Conservation (phyloP, 2,113 vertebrate species). For the Gobius niger region DNA sequence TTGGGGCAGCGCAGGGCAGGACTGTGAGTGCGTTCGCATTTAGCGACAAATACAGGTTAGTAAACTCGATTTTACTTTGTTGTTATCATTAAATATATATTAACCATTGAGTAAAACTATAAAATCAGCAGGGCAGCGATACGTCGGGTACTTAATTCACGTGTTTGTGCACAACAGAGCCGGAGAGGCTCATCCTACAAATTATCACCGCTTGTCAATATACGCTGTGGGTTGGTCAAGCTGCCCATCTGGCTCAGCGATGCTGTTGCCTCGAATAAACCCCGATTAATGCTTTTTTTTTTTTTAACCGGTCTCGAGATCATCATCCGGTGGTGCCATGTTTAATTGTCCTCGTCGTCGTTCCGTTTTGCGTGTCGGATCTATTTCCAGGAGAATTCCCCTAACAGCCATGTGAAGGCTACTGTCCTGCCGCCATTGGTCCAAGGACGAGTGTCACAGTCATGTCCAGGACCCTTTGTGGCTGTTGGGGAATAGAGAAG, state of each 20-base stretch:
- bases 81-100: accelerated
- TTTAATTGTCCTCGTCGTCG: constrained; percentile 31
- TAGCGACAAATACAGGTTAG: constrained; percentile 54
- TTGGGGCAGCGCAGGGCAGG: constrained; percentile 4
- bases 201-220: constrained; percentile 36
- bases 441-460: constrained; percentile 14
- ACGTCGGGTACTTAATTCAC: not conserved
- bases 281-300: not conserved
- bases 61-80: not conserved
- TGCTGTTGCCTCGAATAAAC: not conserved
- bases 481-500: not conserved
- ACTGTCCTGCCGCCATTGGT: constrained; percentile 50
- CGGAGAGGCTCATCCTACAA: constrained; percentile 7
- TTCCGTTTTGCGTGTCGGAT: not conserved
- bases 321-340: constrained; percentile 27
- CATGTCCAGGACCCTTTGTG: constrained; percentile 9
- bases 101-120: accelerated
- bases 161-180: constrained; percentile 13
- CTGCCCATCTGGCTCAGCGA: not conserved
- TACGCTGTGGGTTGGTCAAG: constrained; percentile 7
- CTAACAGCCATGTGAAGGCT: constrained; percentile 28
- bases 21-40: constrained; percentile 16
- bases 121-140: accelerated
- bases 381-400: constrained; percentile 44
- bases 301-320: not conserved